These are phyloP conservation scores for Bimastos eiseni DNA, from an alignment of 2,888 invertebrate genomes.

Conservation along the genomic window DNA sequence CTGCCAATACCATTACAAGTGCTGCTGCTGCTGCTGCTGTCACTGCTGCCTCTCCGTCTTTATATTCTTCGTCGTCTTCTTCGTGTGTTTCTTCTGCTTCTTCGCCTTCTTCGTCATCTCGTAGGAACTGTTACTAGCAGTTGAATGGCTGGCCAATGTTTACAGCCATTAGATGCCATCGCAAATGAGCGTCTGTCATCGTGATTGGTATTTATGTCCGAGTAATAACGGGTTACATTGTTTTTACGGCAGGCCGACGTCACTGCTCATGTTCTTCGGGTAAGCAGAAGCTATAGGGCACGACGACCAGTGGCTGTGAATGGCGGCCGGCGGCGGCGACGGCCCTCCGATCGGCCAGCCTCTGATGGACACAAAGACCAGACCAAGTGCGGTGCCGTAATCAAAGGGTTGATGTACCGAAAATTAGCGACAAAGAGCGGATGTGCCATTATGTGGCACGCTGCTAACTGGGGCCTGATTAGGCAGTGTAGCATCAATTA, in stretches of 20 bases:
- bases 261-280: neutral
- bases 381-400: conserved; percentile 22
- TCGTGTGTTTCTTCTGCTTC: neutral
- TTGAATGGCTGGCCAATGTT: conserved; percentile 19
- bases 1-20: neutral
- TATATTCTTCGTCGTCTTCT: neutral
- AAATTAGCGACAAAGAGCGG: conserved; percentile 19
- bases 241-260: conserved; percentile 14
- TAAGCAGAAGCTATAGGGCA: neutral
- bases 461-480: conserved; percentile 13
- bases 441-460: conserved; percentile 2
- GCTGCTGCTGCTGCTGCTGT: neutral
- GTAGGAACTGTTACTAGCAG: neutral
- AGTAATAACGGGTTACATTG: conserved; percentile 26
- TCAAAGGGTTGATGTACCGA: conserved; percentile 23
- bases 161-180: conserved; percentile 19
- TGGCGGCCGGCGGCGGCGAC: neutral
- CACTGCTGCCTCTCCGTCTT: neutral
- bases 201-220: conserved; percentile 22
- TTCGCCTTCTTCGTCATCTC: neutral
- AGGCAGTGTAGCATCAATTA: conserved; percentile 13
- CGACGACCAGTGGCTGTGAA: neutral
- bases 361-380: conserved; percentile 2
- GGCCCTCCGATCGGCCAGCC: neutral
- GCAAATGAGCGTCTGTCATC: conserved; percentile 24